phyloP scores from a whole-genome alignment of 2,888 invertebrate genomes.

The Himalopsyche kuldschensis region DNA sequence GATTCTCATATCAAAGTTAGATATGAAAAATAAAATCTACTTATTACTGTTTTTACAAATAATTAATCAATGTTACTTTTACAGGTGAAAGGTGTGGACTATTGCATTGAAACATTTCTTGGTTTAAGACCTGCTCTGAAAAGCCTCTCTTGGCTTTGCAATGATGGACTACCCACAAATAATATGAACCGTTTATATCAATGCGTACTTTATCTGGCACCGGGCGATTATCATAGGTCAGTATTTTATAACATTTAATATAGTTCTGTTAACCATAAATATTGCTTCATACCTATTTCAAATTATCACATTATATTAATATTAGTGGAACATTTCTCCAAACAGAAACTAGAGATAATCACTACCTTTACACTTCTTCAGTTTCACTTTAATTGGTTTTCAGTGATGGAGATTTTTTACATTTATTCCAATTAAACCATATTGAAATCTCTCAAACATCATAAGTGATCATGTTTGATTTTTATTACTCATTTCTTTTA shows the following conservation, averaged over 20 bases:
- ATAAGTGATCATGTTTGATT: too few species aligned
- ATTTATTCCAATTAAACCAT: too few species aligned
- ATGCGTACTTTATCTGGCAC: conserved; percentile 71
- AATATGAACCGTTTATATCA: conserved; percentile 59
- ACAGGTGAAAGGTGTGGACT: conserved; percentile 73
- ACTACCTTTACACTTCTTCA: too few species aligned
- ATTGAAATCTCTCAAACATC: too few species aligned
- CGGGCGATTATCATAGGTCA: conserved; percentile 73
- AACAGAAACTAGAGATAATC: not conserved
- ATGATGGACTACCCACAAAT: not conserved
- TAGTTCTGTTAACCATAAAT: too few species aligned
- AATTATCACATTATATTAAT: not conserved
- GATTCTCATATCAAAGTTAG: too few species aligned
- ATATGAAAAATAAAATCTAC: too few species aligned
- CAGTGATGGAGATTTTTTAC: too few species aligned
- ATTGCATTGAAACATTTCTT: conserved; percentile 67
- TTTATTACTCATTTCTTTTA: not conserved
- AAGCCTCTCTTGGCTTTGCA: conserved; percentile 40
- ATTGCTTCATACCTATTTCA: too few species aligned
- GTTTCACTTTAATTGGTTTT: too few species aligned
- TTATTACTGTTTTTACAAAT: not conserved
- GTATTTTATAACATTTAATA: not conserved
- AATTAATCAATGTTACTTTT: not conserved
- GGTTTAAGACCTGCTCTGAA: conserved; percentile 49
- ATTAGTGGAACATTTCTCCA: not conserved